These are phyloP conservation scores for Channallabes apus DNA, from an alignment of 2,797 vertebrate genomes.

Conservation along the genomic window DNA sequence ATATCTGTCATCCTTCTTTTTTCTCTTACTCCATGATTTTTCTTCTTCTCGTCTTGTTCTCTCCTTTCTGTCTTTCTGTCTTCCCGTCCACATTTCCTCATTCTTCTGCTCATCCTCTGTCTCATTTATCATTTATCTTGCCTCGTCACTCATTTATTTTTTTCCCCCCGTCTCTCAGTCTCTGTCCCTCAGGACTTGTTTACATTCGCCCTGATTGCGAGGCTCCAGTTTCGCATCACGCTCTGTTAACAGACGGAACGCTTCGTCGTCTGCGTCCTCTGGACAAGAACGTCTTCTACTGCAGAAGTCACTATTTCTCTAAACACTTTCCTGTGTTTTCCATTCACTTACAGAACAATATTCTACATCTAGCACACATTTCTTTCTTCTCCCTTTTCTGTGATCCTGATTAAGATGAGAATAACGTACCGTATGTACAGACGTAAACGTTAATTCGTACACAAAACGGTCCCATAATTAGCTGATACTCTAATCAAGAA, in stretches of 20 bases:
- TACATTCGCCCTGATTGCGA: background rate
- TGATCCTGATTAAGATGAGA: too few relatives aligned
- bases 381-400: background rate
- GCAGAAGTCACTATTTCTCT: background rate
- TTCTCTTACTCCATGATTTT: constrained; percentile 45
- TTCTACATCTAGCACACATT: background rate
- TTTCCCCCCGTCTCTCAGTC: background rate
- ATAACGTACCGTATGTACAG: background rate
- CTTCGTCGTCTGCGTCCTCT: background rate
- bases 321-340: background rate
- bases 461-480: background rate
- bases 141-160: background rate
- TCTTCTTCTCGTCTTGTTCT: constrained; percentile 27
- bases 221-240: constrained; percentile 15
- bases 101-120: background rate
- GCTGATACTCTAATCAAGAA: background rate
- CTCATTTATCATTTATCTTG: background rate
- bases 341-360: background rate
- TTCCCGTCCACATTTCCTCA: too few relatives aligned
- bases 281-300: background rate
- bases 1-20: background rate
- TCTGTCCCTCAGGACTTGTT: constrained; percentile 1
- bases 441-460: background rate
- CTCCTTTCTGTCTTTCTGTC: background rate
- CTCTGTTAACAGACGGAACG: background rate